phyloP scores from a whole-genome alignment of 64 coral and sea anemone genomes.

The Dendronephthya gigantea region DNA sequence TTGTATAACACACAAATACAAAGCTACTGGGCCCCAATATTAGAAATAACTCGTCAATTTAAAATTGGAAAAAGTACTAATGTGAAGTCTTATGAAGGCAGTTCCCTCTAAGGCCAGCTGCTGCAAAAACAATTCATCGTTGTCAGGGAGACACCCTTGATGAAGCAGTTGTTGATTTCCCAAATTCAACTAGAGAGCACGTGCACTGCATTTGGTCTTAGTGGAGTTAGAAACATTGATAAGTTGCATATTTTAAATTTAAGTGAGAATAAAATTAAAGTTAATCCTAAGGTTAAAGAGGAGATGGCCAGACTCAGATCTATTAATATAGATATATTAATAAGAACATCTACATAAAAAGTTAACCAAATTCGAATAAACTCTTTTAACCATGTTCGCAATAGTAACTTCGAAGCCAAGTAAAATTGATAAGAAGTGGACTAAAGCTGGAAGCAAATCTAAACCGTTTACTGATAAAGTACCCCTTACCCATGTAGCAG shows the following conservation, averaged over 20 bases:
- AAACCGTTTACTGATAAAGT: too few relatives aligned
- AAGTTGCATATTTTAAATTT: slow-evolving; percentile 40
- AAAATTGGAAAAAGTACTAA: slow-evolving; percentile 26
- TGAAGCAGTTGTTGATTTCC: slow-evolving; percentile 45
- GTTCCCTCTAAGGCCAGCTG: not conserved
- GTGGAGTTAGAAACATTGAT: not conserved
- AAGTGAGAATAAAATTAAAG: slow-evolving; percentile 45
- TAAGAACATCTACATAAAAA: too few relatives aligned
- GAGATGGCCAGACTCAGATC: slow-evolving; percentile 41
- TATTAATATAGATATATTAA: too few relatives aligned
- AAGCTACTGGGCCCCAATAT: slow-evolving; percentile 31
- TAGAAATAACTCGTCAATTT: slow-evolving; percentile 40
- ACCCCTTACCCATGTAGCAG: too few relatives aligned
- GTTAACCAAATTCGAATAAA: too few relatives aligned
- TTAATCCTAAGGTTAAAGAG: slow-evolving; percentile 28
- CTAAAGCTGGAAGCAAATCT: too few relatives aligned
- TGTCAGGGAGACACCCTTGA: not conserved
- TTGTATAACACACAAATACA: slow-evolving; percentile 21
- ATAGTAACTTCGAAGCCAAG: too few relatives aligned
- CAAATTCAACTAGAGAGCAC: slow-evolving; percentile 20
- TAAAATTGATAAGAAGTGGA: too few relatives aligned
- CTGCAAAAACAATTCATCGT: not conserved
- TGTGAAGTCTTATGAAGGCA: slow-evolving; percentile 11
- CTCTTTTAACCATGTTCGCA: too few relatives aligned
- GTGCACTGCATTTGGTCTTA: not conserved